Evolutionary conservation across 2,113 vertebrate genomes (phyloP).

Genomic region (Menura novaehollandiae): DNA sequence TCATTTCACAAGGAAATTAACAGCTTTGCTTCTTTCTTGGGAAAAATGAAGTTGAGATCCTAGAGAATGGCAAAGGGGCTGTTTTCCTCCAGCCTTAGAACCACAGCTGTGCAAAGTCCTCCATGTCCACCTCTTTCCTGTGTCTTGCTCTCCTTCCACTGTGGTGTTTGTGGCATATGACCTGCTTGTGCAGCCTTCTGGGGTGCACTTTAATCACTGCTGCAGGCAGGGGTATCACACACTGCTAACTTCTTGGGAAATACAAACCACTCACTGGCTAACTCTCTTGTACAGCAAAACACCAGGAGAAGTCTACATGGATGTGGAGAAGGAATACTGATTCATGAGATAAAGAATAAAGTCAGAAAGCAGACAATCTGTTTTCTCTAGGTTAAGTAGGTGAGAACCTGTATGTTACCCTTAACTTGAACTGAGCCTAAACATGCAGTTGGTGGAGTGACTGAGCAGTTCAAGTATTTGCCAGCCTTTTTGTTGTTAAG

Average conservation of each 20-base stretch:
- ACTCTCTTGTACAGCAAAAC: neutral
- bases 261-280: neutral
- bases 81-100: neutral
- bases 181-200: neutral
- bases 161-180: rapidly evolving
- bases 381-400: neutral
- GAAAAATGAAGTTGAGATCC: neutral
- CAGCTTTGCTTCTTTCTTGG: neutral
- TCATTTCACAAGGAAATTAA: neutral
- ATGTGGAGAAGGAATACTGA: neutral
- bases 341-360: neutral
- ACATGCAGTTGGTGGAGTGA: neutral
- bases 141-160: neutral
- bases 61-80: neutral
- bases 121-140: neutral
- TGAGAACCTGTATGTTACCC: neutral
- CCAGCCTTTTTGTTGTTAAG: neutral
- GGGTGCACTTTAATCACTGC: neutral
- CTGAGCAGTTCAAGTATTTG: neutral
- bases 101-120: neutral
- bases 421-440: neutral
- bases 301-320: neutral
- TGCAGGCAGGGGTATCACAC: neutral
- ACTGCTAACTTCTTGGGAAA: neutral
- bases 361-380: neutral